Conservation (phyloP, 2,888 invertebrate genomes). For the Steromphala cineraria region DNA sequence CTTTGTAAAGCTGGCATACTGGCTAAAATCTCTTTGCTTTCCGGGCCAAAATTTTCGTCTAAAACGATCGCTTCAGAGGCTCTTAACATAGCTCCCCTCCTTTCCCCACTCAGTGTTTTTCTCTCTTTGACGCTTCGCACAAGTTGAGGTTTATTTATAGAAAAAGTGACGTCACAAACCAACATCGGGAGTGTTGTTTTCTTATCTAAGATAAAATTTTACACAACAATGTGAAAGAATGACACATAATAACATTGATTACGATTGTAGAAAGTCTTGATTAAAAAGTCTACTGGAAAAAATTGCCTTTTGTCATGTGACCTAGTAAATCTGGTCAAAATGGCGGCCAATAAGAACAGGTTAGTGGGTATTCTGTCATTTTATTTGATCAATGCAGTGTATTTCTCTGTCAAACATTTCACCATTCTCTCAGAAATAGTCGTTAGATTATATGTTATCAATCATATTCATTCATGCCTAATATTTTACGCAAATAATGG, state of each 20-base stretch:
- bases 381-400: no score
- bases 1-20: constrained; percentile 73
- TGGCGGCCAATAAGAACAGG: neutral
- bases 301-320: neutral
- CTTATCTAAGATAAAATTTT: neutral
- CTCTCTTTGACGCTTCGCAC: neutral
- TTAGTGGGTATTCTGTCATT: no score
- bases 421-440: no score
- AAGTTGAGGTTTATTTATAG: neutral
- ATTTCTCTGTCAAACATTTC: no score
- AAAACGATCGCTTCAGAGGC: constrained; percentile 71
- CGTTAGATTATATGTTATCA: no score
- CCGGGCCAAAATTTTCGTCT: constrained; percentile 75
- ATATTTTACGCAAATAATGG: no score
- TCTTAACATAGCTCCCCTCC: constrained; percentile 53
- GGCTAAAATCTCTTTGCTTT: constrained; percentile 69
- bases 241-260: no score
- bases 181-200: neutral
- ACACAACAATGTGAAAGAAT: neutral
- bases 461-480: no score
- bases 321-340: neutral
- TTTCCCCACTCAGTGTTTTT: neutral
- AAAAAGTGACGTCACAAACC: neutral
- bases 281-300: neutral
- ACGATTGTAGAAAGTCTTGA: no score